Evolutionary conservation across 1,140 invertebrate species (phyloP), one percentile per base, ranked within the genome.

Genomic region (Drosophila malerkotliana): DNA sequence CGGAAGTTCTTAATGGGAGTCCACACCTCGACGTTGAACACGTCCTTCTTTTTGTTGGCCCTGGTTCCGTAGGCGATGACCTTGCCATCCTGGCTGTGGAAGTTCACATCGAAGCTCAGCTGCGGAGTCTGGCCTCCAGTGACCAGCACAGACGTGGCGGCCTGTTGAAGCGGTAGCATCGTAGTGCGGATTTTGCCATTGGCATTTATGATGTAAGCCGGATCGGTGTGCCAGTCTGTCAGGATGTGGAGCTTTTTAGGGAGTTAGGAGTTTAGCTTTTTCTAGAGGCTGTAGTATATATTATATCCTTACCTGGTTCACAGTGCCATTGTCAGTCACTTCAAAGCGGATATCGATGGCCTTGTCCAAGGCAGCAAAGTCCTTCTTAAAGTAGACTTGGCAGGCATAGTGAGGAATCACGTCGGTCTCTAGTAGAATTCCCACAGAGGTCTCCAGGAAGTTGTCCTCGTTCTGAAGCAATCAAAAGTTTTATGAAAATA

Each of bases 331-430:
- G 37, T 92, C 85, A 5, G 61, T 91, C 28, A 94, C 92, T 51
- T 94, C 93, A 34, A 94, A 93, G 1, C 93, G 93, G 8, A 93
- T 92, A 4, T 93, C 93, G 0, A 96, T 57, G 5, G 93, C 82
- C 41, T 94, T 95, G 63, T 95, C 94, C 0, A 92, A 87, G 21
- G 94, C 93, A 0, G 94, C 94, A 49, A 95, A 95, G 79, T 96
- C 94, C 74, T 95, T 95, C 62, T 94, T 95, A 6, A 94, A 93
- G 44, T 93, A 91, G 48, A 95, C 92, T 55, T 93, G 93, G 12
- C 94, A 94, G 67, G 92, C 93, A 15, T 96, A 95, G 32, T 96
- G 92, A 14, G 92, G 92, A 15, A 96, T 91, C 26, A 94, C 91
- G 0, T 94, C 92, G 8, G 95, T 94, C 5, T 93, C 93, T 9